Evolutionary conservation across 2,888 invertebrate species (phyloP), one percentile per base, ranked within the genome.

Genomic region (Cheilosia soror): DNA sequence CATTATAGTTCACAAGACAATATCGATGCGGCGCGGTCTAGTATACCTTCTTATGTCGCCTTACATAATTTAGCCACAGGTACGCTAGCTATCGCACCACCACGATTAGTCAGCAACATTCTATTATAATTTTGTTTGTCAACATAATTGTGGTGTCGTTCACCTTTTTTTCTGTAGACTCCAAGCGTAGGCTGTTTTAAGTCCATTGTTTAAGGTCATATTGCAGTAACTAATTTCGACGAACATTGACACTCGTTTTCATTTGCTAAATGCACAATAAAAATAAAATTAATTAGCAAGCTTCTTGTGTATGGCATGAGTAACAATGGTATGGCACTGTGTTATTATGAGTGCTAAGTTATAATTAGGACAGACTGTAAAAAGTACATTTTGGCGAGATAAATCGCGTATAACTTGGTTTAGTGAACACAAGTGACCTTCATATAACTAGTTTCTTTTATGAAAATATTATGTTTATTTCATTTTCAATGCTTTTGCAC

Each of bases 1-100:
- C 72, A 71, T 29, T 37, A 42, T 31, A 55, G 55, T 42, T 29
- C 27, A 44, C 5, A 1, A 63, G 68, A 51, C 72, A 44, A 68
- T 63, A 78, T 71, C 69, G 62, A 58, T 66, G 31, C 47, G 33
- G 37, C 31, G 53, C 57, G 27, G 65, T 53, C 57, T 72, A 37
- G 33, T 72, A 53, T 72, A 20, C 33, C 40, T n/a, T 77, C 31
- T 62, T 69, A 55, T 55, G 51, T 9, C n/a, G 40, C 20, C 31
- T 69, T 69, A n/a, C 47, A 57, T 69, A 57, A 69, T 9, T 51
- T 27, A 20, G 13, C 25, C 42, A 31, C 37, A 37, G 33, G 33
- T 37, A 37, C 9, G 7, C 7, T 9, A 3, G 4, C 37, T 5
- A 13, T 5, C 33, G n/a, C 1, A 20, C 20, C 33, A 33, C 25